These are phyloP conservation scores for Sterrhoptilus dennistouni DNA, from an alignment of 2,113 vertebrate species.

Conservation along the genomic window DNA sequence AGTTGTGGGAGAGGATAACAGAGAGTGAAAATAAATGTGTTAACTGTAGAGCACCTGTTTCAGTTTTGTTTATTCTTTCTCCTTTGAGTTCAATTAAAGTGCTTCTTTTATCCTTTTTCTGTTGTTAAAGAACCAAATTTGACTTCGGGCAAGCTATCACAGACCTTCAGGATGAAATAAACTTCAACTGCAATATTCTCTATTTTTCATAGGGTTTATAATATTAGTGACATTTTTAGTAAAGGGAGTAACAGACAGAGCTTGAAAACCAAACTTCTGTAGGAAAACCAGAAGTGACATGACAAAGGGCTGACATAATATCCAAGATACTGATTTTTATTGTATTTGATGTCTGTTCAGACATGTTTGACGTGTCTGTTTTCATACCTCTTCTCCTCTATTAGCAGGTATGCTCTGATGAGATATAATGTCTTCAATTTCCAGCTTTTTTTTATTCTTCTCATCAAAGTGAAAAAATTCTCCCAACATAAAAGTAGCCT, in stretches of 20 bases:
- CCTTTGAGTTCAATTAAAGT: background rate
- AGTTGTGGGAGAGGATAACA: background rate
- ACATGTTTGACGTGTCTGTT: background rate
- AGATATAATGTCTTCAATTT: background rate
- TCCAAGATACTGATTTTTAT: background rate
- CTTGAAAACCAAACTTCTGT: background rate
- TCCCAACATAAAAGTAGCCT: background rate
- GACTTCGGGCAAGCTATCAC: background rate
- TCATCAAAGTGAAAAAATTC: background rate
- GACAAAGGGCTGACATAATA: background rate
- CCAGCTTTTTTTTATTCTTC: background rate
- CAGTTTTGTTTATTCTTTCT: background rate
- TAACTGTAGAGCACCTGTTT: background rate
- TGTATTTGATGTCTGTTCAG: background rate
- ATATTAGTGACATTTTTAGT: background rate
- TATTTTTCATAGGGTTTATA: background rate
- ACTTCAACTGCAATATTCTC: background rate
- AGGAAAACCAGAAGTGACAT: background rate
- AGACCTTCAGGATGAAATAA: background rate
- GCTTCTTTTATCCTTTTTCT: background rate
- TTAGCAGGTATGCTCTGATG: background rate
- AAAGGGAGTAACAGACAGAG: background rate
- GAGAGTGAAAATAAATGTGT: background rate
- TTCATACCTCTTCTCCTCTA: background rate
- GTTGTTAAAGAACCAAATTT: background rate